Percentiles rank a stretch among this genome's conserved stretches.
phyloP scores from a whole-genome alignment of 2,797 vertebrate species.

The Oreochromis mossambicus region DNA sequence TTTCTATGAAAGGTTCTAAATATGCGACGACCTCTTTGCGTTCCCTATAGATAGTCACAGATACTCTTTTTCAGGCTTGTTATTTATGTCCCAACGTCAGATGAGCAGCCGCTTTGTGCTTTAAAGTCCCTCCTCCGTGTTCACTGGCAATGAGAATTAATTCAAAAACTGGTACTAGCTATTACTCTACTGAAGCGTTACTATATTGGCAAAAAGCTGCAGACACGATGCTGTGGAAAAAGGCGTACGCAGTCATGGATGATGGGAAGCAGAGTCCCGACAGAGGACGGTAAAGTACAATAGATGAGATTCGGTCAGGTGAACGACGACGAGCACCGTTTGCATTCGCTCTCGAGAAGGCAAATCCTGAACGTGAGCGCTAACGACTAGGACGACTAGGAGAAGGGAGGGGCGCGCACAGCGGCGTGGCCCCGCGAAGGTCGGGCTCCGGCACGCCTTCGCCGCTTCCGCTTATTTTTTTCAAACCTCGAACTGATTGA shows the following conservation, averaged over 20 bases:
- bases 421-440: conserved; percentile 73
- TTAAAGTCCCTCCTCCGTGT: conserved; percentile 93
- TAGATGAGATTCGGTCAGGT: conserved; percentile 84
- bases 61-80: conserved; percentile 87
- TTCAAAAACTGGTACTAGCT: conserved; percentile 94
- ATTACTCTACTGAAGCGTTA: conserved; percentile 98
- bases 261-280: conserved; percentile 80
- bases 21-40: conserved; percentile 90
- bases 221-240: conserved; percentile 93
- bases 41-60: conserved; percentile 94
- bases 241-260: conserved; percentile 88
- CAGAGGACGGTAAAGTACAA: conserved; percentile 85
- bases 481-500: conserved; percentile 72
- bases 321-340: conserved; percentile 86
- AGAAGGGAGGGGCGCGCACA: conserved; percentile 78
- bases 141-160: conserved; percentile 92
- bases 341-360: conserved; percentile 91
- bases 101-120: conserved; percentile 99
- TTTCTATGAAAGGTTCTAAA: conserved; percentile 98
- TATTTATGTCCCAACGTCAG: conserved; percentile 92
- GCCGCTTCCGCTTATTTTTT: conserved; percentile 47
- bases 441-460: conserved; percentile 23
- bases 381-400: conserved; percentile 85
- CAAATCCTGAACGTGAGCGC: conserved; percentile 91
- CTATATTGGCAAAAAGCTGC: conserved; percentile 98